Base-by-base conservation (phyloP, 2,888 invertebrate species). In the Galerucella nymphaeae region DNA sequence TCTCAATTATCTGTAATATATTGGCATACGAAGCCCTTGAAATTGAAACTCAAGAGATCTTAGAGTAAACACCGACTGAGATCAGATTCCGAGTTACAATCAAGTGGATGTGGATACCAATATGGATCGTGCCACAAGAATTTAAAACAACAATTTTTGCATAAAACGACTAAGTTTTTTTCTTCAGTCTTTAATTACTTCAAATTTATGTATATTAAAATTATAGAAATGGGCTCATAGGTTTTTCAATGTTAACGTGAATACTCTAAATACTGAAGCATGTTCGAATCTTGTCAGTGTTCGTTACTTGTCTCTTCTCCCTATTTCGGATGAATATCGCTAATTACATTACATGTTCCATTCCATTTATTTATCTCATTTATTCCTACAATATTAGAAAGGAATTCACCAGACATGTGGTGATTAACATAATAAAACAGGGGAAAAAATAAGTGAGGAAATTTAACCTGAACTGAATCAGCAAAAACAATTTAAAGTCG, bases 181-280 rank as follows among this genome's bases (percentile, higher is more conserved):
- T 38, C 30, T 8, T 9, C 0, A 38, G 2, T 58, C 20, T 38
- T 6, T 9, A 30, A 58, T 6, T 38, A 20, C 30, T 13, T 18
- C 53, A 42, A 66, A 41, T 57, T 66, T 57, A 8, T 41, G 38
- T 18, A 55, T 18, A n/a, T 42, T 55, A 66, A 66, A 66, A 66
- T 66, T 66, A 55, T 66, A 57, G 18, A 66, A 66, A 66, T 57
- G 13, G 41, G 3, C 38, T 20, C 57, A 55, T 55, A 57, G 66
- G 66, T 66, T 38, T 57, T 38, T 41, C 8, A 57, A 45, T 41
- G 20, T 55, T 66, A 57, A 66, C 18, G 11, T 42, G 57, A 66
- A 55, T 57, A 55, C 55, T 57, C 42, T 42, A 66, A 55, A 55
- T 11, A 41, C 13, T 66, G 66, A 66, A 55, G 66, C 16, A 57